Evolutionary conservation across 2,113 vertebrate genomes (phyloP), one percentile per base, ranked within the genome.

Genomic region (Triplophysa siluroides): DNA sequence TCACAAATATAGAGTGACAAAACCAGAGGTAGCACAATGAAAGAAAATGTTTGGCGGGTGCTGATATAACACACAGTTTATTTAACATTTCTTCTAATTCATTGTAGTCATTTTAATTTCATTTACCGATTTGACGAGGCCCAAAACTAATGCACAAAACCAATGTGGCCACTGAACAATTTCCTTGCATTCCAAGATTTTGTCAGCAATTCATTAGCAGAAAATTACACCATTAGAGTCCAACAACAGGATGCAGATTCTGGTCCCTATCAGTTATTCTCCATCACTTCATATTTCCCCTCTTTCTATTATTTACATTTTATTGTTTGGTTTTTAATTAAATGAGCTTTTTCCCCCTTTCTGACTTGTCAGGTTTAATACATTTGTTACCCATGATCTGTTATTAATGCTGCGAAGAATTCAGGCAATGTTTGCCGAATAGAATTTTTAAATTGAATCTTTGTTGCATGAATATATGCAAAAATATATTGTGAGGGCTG

Each of bases 381-480:
- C 85, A 89, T 92, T 92, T 90, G 90, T 89, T 86, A 88, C 89
- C 82, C 72, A 58, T 84, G 86, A 85, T 95, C 94, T 92, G 94
- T 94, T 96, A 96, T 95, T 94, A 96, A 96, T 95, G 95, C 91
- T 91, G 94, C 85, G 86, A 86, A 95, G 94, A 95, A 94, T 94
- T 95, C 94, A 93, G 95, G 93, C 95, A 94, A 94, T 96, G 95
- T 97, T 97, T 97, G 94, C 95, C 96, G 97, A 94, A 97, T 96
- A 97, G 96, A 96, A 96, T 97, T 94, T 95, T 95, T 95, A 98
- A 98, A 98, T 97, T 97, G 96, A 98, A 98, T 97, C 97, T 97
- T 96, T 96, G 96, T 98, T 98, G 96, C 97, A 98, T 99, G 97
- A 98, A 98, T 98, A 96, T 98, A 98, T 99, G 97, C 96, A 98